Evolutionary conservation across 2,797 vertebrate species (phyloP).

Genomic region (Eleutherodactylus coqui): DNA sequence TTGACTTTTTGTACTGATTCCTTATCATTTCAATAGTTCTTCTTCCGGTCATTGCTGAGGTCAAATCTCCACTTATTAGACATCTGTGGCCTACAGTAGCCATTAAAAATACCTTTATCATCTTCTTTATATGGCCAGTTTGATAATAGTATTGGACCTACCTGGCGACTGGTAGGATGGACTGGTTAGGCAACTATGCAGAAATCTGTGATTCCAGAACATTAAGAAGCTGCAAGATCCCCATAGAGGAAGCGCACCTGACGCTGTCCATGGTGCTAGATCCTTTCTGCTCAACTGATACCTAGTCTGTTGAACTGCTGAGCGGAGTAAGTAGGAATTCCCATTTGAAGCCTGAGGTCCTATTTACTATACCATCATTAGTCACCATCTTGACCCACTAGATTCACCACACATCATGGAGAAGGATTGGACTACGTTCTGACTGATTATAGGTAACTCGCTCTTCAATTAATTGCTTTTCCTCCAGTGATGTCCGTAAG

Average conservation of each 20-base stretch:
- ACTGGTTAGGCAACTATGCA: too few relatives aligned
- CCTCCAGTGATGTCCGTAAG: not conserved
- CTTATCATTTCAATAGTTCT: too few relatives aligned
- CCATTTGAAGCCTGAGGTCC: not conserved
- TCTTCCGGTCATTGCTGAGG: too few relatives aligned
- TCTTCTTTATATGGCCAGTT: too few relatives aligned
- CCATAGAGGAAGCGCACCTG: too few relatives aligned
- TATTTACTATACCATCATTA: not conserved
- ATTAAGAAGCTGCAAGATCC: too few relatives aligned
- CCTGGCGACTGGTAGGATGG: not conserved
- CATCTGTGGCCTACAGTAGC: too few relatives aligned
- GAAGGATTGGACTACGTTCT: not conserved
- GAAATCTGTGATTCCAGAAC: too few relatives aligned
- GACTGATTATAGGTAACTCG: not conserved
- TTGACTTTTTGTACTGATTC: not conserved
- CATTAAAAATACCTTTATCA: too few relatives aligned
- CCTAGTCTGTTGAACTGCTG: not conserved
- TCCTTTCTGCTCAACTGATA: not conserved
- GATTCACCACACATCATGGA: not conserved
- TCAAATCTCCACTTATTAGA: too few relatives aligned
- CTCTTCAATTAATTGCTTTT: not conserved
- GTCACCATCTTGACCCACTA: not conserved
- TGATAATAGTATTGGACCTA: too few relatives aligned
- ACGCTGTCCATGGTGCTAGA: too few relatives aligned
- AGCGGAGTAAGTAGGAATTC: not conserved